Base-by-base conservation (phyloP, 1,140 invertebrate genomes). In the Yoshiicerus persimilis region DNA sequence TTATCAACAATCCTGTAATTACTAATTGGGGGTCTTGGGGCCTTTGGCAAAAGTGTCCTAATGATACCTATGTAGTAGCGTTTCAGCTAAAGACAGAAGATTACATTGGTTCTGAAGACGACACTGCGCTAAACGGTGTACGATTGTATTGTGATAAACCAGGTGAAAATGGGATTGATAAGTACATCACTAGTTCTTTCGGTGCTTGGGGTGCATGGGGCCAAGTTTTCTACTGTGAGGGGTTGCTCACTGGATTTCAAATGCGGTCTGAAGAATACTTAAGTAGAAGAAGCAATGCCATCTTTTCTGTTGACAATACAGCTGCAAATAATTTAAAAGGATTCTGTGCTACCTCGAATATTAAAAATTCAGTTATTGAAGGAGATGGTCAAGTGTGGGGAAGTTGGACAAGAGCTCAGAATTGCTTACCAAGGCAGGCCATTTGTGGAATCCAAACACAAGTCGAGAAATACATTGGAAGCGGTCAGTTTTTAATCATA, bases 61-160 rank as follows among this genome's bases (percentile, higher is more conserved):
- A 6, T 34, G 32, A n/a, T n/a, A 80, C 30, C 0, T 80, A 34
- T 10, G 75, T 34, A 10, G 75, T 80, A 1, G 75, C 75, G 4
- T 80, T 80, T 23, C 75, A 80, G 38, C 8, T 80, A 4, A 34
- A 80, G 32, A 80, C 75, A 0, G 75, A 80, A 38, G 34, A 4
- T 3, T n/a, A n/a, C 11, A n/a, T 80, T n/a, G 75, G 75, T 6
- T 23, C 6, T n/a, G 75, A 38, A 0, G 87, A 88, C 30, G 88
- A 90, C 32, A 88, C 86, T 0, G 80, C 84, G n/a, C 64, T 90
- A 6, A 90, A 90, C 47, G 89, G 88, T 6, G 36, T 90, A 23
- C 87, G 80, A 66, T 86, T 90, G 8, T 90, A 66, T 66, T 90
- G 89, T 86, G 89, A 86, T n/a, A 25, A 32, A 32, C 32, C 88